A percentile compares a stretch with the other conserved stretches of the same genome.
phyloP scores from a whole-genome alignment of 2,797 vertebrate genomes.

The Valencia hispanica region DNA sequence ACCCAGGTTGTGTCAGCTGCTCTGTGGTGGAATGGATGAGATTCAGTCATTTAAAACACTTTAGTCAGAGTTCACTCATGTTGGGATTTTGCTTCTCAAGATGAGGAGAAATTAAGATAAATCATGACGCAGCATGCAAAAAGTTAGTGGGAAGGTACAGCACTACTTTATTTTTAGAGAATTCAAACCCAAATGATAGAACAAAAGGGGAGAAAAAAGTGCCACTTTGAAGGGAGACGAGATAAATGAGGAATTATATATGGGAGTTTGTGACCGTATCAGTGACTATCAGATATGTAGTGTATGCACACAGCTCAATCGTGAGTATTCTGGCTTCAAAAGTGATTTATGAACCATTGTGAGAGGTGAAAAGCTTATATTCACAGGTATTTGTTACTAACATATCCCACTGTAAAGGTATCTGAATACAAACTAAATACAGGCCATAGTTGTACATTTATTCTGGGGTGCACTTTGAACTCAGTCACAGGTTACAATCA shows the following conservation, averaged over 20 bases:
- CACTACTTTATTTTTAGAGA: background rate
- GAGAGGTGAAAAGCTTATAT: conserved; percentile 24
- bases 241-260: conserved; percentile 31
- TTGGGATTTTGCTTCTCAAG: conserved; percentile 29
- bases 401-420: conserved; percentile 16
- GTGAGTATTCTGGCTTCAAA: conserved; percentile 24
- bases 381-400: background rate
- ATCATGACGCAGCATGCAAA: conserved; percentile 11
- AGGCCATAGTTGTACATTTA: background rate
- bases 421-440: conserved; percentile 13
- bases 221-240: conserved; percentile 6
- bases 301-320: conserved; percentile 35
- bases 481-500: background rate
- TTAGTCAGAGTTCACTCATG: conserved; percentile 8
- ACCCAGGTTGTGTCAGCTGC: background rate
- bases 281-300: conserved; percentile 37
- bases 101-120: conserved; percentile 24
- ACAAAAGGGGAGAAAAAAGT: background rate
- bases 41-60: conserved; percentile 39
- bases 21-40: conserved; percentile 22
- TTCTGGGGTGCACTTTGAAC: background rate
- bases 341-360: conserved; percentile 57
- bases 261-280: conserved; percentile 38
- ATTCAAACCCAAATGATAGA: background rate
- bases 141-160: background rate